phyloP scores from a whole-genome alignment of 2,888 invertebrate genomes.

The Galerucella calmariensis region DNA sequence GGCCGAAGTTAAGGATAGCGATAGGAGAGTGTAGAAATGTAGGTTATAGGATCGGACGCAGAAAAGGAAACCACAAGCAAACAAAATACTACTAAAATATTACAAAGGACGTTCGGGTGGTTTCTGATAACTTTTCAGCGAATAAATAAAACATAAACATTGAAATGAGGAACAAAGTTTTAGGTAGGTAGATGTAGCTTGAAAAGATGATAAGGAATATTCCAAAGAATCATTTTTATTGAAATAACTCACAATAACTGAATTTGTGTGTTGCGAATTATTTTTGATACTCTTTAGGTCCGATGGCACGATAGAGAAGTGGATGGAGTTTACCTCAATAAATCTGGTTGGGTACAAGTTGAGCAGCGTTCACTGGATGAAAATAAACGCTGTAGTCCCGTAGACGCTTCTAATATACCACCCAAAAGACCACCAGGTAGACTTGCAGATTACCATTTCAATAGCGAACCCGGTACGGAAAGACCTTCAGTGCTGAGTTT shows the following conservation, averaged over 20 bases:
- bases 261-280: neutral
- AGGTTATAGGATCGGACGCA: neutral
- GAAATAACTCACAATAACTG: too few relatives aligned
- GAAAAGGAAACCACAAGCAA: neutral
- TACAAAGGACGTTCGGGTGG: neutral
- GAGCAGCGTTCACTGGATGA: constrained; percentile 70
- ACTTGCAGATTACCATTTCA: constrained; percentile 68
- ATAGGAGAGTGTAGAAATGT: neutral
- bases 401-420: constrained; percentile 40
- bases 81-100: neutral
- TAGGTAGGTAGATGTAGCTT: too few relatives aligned
- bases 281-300: constrained; percentile 15
- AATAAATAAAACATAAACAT: neutral
- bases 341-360: constrained; percentile 70
- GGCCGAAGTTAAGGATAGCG: neutral
- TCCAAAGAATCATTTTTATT: too few relatives aligned
- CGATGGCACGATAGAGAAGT: constrained; percentile 70
- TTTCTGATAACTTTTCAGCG: neutral
- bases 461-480: constrained; percentile 59
- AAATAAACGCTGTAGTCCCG: constrained; percentile 51
- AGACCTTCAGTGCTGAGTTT: constrained; percentile 27
- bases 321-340: constrained; percentile 70
- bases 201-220: too few relatives aligned
- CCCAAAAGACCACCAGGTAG: constrained; percentile 62
- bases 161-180: neutral